Evolutionary conservation across 2,888 invertebrate genomes (phyloP), one percentile per base, ranked within the genome.

Genomic region (Torymus auratus): DNA sequence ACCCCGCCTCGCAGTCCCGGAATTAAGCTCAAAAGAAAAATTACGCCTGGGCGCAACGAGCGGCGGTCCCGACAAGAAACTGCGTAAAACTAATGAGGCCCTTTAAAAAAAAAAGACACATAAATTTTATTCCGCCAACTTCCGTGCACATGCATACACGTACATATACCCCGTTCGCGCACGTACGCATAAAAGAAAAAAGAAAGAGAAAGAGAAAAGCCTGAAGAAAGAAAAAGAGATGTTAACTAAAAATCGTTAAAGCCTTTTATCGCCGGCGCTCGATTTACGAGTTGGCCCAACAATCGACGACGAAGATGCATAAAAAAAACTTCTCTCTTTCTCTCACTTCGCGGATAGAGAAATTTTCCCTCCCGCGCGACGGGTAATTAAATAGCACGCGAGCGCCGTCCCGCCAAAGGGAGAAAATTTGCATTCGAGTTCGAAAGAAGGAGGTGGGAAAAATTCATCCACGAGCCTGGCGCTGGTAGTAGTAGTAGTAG

Each of bases 351-450:
- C 41, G n/a, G 53, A 23, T n/a, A n/a, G 10, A 55, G 41, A 69
- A 76, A 50, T 68, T 68, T 55, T 10, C 17, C 17, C 14, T 10
- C 11, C 13, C 28, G 28, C 41, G 41, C 41, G 41, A 41, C 14
- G 64, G 61, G 80, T 83, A 76, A 84, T 82, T 78, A 80, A 78
- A 78, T 78, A 82, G 80, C 80, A 82, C 28, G 60, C 60, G 23
- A 79, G 50, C 50, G 56, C 70, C 50, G 56, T 68, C 14, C 58
- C 13, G 11, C 20, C 28, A 28, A 15, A 78, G 17, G 15, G 64
- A 64, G 50, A 83, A 20, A 83, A 83, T 83, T 83, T 82, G 80
- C 83, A 83, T 83, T 80, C 41, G 41, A 41, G 7, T 41, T 83
- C 75, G 78, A 80, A 62, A 55, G 60, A n/a, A 41, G 41, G 50